A percentile compares a stretch with the other conserved stretches of the same genome.
These are phyloP conservation scores for Lophotriccus pileatus DNA, from an alignment of 2,797 vertebrate species.

Conservation along the genomic window DNA sequence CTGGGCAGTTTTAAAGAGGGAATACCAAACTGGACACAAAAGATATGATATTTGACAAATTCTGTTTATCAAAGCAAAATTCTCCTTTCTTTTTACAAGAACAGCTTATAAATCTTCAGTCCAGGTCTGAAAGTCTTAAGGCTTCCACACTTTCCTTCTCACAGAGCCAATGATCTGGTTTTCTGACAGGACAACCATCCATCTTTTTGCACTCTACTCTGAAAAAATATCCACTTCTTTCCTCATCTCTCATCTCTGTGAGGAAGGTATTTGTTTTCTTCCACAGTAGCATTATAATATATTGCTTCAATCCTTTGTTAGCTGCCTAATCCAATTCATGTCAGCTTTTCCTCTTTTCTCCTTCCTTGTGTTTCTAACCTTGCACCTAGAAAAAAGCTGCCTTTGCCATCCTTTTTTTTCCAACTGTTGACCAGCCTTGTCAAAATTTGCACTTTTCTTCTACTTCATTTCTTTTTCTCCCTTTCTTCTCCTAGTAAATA, in stretches of 20 bases:
- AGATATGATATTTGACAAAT: background rate
- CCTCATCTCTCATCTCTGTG: constrained; percentile 33
- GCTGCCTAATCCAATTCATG: background rate
- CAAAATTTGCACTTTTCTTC: background rate
- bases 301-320: constrained; percentile 9
- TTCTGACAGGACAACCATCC: background rate
- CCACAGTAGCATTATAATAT: constrained; percentile 24
- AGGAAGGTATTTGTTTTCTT: constrained; percentile 4
- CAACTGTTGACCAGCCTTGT: background rate
- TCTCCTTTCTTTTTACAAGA: background rate
- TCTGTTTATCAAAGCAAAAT: background rate
- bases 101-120: constrained; percentile 5
- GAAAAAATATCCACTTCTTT: constrained; percentile 37
- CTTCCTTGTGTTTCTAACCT: constrained; percentile 9
- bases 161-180: background rate
- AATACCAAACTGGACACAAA: background rate
- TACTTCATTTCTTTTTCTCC: background rate
- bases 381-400: background rate
- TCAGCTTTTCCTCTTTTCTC: background rate
- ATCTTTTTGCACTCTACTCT: background rate
- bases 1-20: background rate
- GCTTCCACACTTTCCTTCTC: background rate
- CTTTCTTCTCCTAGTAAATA: background rate
- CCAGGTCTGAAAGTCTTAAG: background rate
- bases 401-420: background rate